These are phyloP conservation scores for Lateolabrax maculatus DNA, from an alignment of 2,797 vertebrate species.

Conservation along the genomic window DNA sequence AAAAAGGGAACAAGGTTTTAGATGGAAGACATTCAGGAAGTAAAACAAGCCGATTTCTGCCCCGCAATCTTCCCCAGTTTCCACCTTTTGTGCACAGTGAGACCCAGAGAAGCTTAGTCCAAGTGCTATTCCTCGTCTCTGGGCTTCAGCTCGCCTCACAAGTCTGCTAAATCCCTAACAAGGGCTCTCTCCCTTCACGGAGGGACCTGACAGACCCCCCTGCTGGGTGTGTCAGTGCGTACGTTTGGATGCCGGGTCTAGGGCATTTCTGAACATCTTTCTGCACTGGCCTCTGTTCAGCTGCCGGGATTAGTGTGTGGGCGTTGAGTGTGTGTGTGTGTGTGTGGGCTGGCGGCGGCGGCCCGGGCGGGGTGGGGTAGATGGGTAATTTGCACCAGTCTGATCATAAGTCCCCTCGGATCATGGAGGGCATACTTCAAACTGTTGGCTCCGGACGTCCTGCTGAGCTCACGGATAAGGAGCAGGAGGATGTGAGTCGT, in stretches of 20 bases:
- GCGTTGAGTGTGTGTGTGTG: not conserved
- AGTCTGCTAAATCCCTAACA: constrained; percentile 45
- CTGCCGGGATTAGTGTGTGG: constrained; percentile 34
- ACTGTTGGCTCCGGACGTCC: constrained; percentile 34
- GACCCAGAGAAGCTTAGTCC: constrained; percentile 23
- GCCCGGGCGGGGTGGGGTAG: not conserved
- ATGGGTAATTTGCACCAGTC: constrained; percentile 45
- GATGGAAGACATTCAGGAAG: constrained; percentile 6
- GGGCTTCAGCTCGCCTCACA: constrained; percentile 21
- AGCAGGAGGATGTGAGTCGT: constrained; percentile 1
- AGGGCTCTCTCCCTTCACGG: constrained; percentile 25
- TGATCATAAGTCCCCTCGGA: constrained; percentile 44
- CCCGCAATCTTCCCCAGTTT: not conserved
- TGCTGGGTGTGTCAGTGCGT: constrained; percentile 20
- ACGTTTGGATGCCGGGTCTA: constrained; percentile 7
- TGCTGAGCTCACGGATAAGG: constrained; percentile 37
- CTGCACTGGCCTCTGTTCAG: constrained; percentile 38
- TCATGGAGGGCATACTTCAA: constrained; percentile 59
- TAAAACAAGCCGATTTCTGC: not conserved
- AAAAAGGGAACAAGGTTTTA: not conserved
- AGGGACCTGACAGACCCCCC: constrained; percentile 23
- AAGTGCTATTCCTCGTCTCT: constrained; percentile 17
- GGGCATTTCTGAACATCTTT: constrained; percentile 39
- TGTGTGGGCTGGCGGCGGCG: not conserved
- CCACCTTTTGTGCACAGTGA: not conserved